phyloP scores from a whole-genome alignment of 2,113 vertebrate species.

The Rhombomys opimus region DNA sequence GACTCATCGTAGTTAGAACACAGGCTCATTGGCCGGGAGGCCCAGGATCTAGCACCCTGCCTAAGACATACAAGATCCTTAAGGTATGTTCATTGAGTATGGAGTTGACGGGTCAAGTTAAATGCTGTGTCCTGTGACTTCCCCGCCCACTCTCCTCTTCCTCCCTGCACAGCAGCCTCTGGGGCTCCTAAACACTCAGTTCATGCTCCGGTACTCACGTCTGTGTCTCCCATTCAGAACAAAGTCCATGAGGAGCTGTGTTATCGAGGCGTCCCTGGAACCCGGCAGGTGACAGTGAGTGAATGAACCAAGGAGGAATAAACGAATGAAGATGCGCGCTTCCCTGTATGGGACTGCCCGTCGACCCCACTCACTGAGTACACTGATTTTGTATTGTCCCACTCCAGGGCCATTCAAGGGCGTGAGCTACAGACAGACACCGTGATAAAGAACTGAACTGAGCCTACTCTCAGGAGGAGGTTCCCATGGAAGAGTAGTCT shows the following conservation, averaged over 20 bases:
- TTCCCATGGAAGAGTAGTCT: not conserved
- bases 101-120: not conserved
- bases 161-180: rapidly evolving
- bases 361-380: too few species aligned
- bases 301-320: not conserved
- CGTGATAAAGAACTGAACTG: not conserved
- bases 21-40: not conserved
- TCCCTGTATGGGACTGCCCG: not conserved
- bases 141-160: not conserved
- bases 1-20: not conserved
- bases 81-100: not conserved
- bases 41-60: not conserved
- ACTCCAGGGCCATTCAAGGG: too few species aligned
- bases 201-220: not conserved
- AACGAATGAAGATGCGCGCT: not conserved
- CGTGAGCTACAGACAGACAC: rapidly evolving
- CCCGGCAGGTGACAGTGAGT: not conserved
- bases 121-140: not conserved
- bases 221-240: not conserved
- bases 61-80: not conserved
- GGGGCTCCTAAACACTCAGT: too few species aligned
- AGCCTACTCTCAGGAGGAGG: not conserved
- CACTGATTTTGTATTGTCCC: rapidly evolving
- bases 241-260: not conserved
- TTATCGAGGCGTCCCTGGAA: not conserved